Evolutionary conservation across 2,797 vertebrate genomes (phyloP).

Genomic region (Loris lydekkerianus): DNA sequence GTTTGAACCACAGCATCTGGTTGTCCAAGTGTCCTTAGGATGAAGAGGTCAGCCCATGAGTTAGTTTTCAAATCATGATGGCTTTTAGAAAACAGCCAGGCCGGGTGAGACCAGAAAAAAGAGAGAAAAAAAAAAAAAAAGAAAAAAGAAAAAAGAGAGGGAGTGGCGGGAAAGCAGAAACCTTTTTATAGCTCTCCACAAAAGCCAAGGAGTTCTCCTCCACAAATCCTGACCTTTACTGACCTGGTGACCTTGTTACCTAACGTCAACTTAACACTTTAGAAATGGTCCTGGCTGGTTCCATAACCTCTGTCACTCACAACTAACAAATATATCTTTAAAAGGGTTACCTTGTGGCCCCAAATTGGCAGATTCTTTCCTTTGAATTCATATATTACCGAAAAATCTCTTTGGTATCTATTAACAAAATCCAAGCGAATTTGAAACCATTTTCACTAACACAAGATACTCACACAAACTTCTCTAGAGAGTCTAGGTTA

Average conservation of each 20-base stretch:
- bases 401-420: constrained; percentile 65
- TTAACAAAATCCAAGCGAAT: constrained; percentile 55
- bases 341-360: constrained; percentile 73
- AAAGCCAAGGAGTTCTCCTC: constrained; percentile 73
- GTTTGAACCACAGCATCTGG: constrained; percentile 47
- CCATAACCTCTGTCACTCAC: constrained; percentile 78
- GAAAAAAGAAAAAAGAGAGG: constrained; percentile 52
- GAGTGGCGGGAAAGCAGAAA: constrained; percentile 44
- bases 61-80: constrained; percentile 71
- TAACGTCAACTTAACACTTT: constrained; percentile 81
- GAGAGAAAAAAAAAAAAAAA: neutral
- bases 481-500: neutral
- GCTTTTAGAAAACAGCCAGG: constrained; percentile 62
- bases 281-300: constrained; percentile 72
- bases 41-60: constrained; percentile 60
- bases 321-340: constrained; percentile 79
- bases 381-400: constrained; percentile 59
- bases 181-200: constrained; percentile 71
- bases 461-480: neutral
- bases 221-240: constrained; percentile 65
- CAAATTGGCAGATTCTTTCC: constrained; percentile 62
- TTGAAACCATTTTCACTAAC: constrained; percentile 47
- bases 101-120: constrained; percentile 24
- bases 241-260: constrained; percentile 78
- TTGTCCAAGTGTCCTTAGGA: constrained; percentile 54